Evolutionary conservation across 2,113 vertebrate genomes (phyloP).

Genomic region (Poecile atricapillus): DNA sequence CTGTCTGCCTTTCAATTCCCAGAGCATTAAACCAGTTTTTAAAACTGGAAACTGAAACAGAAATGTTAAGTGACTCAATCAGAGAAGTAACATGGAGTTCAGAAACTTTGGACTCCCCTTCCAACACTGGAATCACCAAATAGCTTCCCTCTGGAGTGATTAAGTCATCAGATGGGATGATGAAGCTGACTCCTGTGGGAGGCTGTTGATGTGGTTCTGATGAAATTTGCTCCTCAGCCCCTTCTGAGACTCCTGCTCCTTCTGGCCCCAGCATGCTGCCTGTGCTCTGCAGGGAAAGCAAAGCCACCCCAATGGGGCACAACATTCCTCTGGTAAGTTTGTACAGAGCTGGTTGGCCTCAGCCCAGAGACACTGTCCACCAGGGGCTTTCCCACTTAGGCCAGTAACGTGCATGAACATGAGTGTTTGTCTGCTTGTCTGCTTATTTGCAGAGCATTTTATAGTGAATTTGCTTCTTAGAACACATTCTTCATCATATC

Average conservation of each 20-base stretch:
- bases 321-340: not conserved
- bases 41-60: not conserved
- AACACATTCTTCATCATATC: not conserved
- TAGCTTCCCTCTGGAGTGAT: not conserved
- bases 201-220: not conserved
- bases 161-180: not conserved
- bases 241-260: not conserved
- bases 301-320: not conserved
- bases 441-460: not conserved
- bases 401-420: not conserved
- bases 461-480: not conserved
- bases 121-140: not conserved
- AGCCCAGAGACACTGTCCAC: not conserved
- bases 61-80: not conserved
- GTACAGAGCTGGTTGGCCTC: not conserved
- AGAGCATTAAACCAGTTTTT: not conserved
- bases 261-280: not conserved
- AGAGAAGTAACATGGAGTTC: not conserved
- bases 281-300: not conserved
- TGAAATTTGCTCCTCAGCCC: not conserved
- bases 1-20: not conserved
- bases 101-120: not conserved
- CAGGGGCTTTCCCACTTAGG: not conserved
- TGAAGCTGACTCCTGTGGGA: not conserved
- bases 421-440: not conserved